A percentile compares a stretch with the other conserved stretches of the same genome.
Conservation (phyloP, 1,140 invertebrate genomes). For the Lepidotrigona ventralis region DNA sequence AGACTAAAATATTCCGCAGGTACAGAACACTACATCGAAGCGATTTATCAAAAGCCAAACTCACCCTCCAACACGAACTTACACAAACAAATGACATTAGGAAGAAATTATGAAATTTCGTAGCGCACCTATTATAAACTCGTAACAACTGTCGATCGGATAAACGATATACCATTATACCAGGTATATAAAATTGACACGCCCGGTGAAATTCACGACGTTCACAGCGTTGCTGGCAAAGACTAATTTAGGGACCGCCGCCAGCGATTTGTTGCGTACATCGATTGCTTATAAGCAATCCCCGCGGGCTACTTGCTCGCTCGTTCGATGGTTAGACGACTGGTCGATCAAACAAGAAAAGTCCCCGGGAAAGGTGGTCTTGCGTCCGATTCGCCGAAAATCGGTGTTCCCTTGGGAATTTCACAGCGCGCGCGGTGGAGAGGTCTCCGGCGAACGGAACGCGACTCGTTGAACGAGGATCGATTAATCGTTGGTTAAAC, state of each 20-base stretch:
- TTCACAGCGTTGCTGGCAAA: not conserved
- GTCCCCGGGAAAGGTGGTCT: not conserved
- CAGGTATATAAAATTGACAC: not conserved
- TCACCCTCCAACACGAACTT: too few relatives aligned
- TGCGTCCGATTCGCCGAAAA: not conserved
- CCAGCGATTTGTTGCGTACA: not conserved
- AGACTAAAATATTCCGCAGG: too few relatives aligned
- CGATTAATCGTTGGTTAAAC: conserved; percentile 35
- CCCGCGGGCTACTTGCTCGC: not conserved
- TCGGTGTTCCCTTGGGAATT: not conserved
- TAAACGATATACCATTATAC: not conserved
- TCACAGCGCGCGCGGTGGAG: not conserved
- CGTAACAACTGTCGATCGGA: not conserved
- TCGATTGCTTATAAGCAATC: not conserved
- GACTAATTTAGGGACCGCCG: not conserved
- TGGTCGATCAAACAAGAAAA: not conserved
- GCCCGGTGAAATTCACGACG: not conserved
- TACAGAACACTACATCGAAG: not conserved
- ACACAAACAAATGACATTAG: not conserved
- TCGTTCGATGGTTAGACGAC: not conserved
- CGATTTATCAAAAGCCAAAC: not conserved
- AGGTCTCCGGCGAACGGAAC: not conserved
- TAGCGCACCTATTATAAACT: not conserved
- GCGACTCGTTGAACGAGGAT: not conserved
- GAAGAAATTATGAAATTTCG: too few relatives aligned